phyloP scores from a whole-genome alignment of 2,888 invertebrate genomes.

The Netelia melanura region DNA sequence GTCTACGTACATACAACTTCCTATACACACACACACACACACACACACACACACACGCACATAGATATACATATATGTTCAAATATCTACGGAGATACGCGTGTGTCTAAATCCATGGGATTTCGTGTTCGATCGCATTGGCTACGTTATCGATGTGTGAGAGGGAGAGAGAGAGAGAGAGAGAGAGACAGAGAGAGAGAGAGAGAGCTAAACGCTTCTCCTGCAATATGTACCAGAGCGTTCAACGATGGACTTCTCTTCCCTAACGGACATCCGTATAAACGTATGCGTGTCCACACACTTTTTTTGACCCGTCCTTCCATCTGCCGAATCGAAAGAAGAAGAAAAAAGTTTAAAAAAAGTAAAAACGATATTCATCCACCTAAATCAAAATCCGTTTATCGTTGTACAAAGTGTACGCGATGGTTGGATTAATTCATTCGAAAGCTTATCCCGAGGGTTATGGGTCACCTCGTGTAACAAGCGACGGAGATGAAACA shows the following conservation, averaged over 20 bases:
- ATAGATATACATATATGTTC: not conserved
- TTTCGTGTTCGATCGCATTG: slow-evolving; percentile 33
- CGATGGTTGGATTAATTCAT: not conserved
- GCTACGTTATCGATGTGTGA: slow-evolving; percentile 10
- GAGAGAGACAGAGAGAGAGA: not conserved
- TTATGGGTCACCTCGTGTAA: not conserved
- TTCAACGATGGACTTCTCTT: slow-evolving; percentile 3
- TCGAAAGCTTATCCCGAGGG: not conserved
- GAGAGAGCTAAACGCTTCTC: slow-evolving; percentile 30
- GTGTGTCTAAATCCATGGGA: slow-evolving; percentile 26
- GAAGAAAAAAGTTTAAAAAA: not conserved
- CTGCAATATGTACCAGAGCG: slow-evolving; percentile 19
- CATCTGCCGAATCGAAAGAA: not conserved
- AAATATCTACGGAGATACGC: not conserved
- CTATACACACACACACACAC: not conserved
- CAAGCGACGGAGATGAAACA: not conserved
- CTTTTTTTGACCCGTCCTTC: not conserved
- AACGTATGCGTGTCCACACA: not conserved
- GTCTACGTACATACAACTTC: not conserved
- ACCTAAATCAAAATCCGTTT: slow-evolving; percentile 29
- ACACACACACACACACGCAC: too few species aligned
- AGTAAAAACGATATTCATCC: slow-evolving; percentile 26
- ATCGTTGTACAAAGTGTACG: slow-evolving; percentile 4
- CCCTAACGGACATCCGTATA: not conserved
- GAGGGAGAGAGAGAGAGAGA: too few species aligned